Evolutionary conservation across 2,797 vertebrate genomes (phyloP).

Genomic region (Darevskia mixta): DNA sequence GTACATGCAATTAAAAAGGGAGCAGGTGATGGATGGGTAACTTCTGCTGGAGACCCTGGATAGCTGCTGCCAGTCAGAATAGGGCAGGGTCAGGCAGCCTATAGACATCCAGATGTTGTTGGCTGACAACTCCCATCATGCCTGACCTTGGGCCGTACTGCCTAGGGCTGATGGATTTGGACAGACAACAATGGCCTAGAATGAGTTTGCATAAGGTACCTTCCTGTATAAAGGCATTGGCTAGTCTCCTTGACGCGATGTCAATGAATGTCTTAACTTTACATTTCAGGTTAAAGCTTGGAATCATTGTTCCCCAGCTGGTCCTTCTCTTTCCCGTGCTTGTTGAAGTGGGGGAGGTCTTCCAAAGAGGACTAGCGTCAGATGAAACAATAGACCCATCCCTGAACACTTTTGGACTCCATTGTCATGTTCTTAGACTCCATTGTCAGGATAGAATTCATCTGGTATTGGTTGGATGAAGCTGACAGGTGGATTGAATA

Average conservation of each 20-base stretch:
- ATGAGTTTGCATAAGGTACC: not conserved
- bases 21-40: not conserved
- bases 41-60: not conserved
- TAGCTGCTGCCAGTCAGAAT: too few relatives aligned
- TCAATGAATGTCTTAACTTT: not conserved
- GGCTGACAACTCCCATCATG: too few relatives aligned
- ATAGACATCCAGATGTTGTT: too few relatives aligned
- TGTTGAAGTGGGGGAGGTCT: not conserved
- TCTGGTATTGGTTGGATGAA: constrained; percentile 68
- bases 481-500: constrained; percentile 66
- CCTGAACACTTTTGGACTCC: not conserved
- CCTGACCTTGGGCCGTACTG: too few relatives aligned
- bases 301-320: constrained; percentile 10
- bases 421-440: not conserved
- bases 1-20: not conserved
- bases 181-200: not conserved
- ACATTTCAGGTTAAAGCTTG: not conserved
- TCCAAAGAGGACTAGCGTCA: not conserved
- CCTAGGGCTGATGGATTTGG: too few relatives aligned
- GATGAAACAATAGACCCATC: not conserved
- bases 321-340: constrained; percentile 1
- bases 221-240: not conserved
- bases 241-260: not conserved
- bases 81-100: too few relatives aligned
- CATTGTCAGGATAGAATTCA: constrained; percentile 41